phyloP scores from a whole-genome alignment of 1,140 invertebrate genomes.

The Venustaconcha ellipsiformis region DNA sequence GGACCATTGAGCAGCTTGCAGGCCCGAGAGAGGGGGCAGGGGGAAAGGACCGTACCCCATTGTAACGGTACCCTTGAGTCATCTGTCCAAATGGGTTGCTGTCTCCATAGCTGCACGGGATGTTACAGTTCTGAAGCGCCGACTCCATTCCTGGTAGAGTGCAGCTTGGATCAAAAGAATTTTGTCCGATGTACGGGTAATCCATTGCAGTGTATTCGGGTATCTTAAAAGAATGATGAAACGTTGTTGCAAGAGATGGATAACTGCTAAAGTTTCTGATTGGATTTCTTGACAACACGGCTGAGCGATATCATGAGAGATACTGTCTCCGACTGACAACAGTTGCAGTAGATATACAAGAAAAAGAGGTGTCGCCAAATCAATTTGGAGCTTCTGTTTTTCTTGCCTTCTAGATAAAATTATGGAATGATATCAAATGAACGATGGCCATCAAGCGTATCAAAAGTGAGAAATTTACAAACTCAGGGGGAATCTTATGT shows the following conservation, averaged over 20 bases:
- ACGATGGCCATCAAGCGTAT: conserved; percentile 32
- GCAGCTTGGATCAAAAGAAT: conserved; percentile 50
- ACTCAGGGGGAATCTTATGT: conserved; percentile 29
- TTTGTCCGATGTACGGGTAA: conserved; percentile 50
- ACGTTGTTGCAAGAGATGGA: conserved; percentile 16
- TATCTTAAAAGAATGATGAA: conserved; percentile 12
- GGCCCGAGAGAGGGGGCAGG: conserved; percentile 52
- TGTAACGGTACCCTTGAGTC: conserved; percentile 71
- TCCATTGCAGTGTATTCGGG: conserved; percentile 35
- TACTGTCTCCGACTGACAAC: conserved; percentile 21
- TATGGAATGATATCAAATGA: conserved; percentile 32
- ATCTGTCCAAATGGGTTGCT: conserved; percentile 88
- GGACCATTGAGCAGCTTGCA: conserved; percentile 61
- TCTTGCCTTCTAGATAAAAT: conserved; percentile 25
- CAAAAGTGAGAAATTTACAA: conserved; percentile 35
- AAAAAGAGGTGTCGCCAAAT: conserved; percentile 13
- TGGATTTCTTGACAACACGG: conserved; percentile 30
- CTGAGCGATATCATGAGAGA: background rate
- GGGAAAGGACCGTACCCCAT: conserved; percentile 59
- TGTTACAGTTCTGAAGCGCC: conserved; percentile 73
- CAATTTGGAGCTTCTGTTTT: conserved; percentile 20
- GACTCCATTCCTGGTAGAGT: conserved; percentile 75
- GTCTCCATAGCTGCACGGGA: conserved; percentile 86
- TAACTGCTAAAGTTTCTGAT: conserved; percentile 29
- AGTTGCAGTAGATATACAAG: conserved; percentile 35